These are phyloP conservation scores for Idaea biselata DNA, from an alignment of 2,888 invertebrate genomes.

Conservation along the genomic window DNA sequence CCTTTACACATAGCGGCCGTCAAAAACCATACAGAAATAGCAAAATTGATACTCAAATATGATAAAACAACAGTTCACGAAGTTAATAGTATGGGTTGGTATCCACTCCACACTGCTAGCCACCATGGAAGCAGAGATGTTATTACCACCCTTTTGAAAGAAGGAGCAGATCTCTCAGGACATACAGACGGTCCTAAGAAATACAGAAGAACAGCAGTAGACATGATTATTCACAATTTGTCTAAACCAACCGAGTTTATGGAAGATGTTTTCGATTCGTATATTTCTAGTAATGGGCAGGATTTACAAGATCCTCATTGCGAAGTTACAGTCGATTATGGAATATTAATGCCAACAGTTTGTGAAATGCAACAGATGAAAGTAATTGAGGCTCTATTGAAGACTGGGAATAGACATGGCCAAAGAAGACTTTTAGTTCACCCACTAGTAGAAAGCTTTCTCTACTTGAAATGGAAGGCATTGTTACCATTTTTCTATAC, in stretches of 20 bases:
- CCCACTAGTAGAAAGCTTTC: constrained; percentile 79
- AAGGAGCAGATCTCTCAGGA: constrained; percentile 71
- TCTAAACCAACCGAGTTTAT: constrained; percentile 78
- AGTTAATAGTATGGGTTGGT: constrained; percentile 58
- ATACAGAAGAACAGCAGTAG: constrained; percentile 68
- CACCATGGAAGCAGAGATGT: constrained; percentile 82
- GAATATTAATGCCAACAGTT: constrained; percentile 65
- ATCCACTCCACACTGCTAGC: constrained; percentile 71
- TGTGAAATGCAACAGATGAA: constrained; percentile 77
- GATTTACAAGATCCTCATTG: constrained; percentile 56
- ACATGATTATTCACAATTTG: constrained; percentile 71
- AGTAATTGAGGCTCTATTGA: constrained; percentile 76
- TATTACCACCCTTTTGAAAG: constrained; percentile 60
- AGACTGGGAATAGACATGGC: constrained; percentile 73
- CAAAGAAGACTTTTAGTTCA: constrained; percentile 75
- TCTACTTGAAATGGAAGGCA: constrained; percentile 80
- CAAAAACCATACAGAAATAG: constrained; percentile 60
- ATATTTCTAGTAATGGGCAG: constrained; percentile 68
- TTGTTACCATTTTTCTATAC: constrained; percentile 76
- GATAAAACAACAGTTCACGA: constrained; percentile 68
- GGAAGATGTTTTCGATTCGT: constrained; percentile 75
- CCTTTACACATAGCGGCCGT: constrained; percentile 72
- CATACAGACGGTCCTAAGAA: constrained; percentile 65
- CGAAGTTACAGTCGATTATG: constrained; percentile 74
- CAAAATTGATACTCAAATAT: constrained; percentile 54